phyloP scores from a whole-genome alignment of 2,888 invertebrate genomes.

The Drosophila suboccidentalis region DNA sequence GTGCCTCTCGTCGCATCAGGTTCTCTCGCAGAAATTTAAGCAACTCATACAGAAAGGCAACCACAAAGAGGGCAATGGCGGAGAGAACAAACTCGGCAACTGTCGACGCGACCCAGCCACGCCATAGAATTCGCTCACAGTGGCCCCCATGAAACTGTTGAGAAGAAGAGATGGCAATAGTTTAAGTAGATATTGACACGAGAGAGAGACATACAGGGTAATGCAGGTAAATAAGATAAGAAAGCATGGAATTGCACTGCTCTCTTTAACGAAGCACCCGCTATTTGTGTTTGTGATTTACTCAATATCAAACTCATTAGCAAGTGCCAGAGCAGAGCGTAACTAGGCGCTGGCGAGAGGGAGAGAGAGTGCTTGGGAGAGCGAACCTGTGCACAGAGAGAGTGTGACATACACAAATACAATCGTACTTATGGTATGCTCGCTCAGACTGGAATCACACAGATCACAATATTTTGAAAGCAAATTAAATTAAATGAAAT shows the following conservation, averaged over 20 bases:
- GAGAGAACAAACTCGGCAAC: conserved; percentile 93
- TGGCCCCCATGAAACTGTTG: conserved; percentile 93
- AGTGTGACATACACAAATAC: conserved; percentile 11
- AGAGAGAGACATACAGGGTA: conserved; percentile 3
- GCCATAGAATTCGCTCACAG: conserved; percentile 92
- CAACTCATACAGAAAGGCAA: conserved; percentile 97
- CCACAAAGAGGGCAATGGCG: conserved; percentile 94
- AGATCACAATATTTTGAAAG: conserved; percentile 39
- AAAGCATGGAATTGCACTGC: not conserved
- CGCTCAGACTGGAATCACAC: conserved; percentile 19
- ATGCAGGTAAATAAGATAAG: conserved; percentile 6
- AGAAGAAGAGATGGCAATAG: conserved; percentile 1
- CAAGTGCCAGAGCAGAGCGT: conserved; percentile 20
- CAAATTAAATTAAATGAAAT: conserved; percentile 35
- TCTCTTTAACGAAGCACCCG: conserved; percentile 36
- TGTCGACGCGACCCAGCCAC: conserved; percentile 91
- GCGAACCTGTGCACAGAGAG: conserved; percentile 20
- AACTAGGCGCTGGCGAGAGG: not conserved
- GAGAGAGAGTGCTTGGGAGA: conserved; percentile 4
- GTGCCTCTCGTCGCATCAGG: conserved; percentile 62
- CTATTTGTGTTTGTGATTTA: conserved; percentile 29
- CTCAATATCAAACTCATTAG: conserved; percentile 44
- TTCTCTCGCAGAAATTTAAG: conserved; percentile 92
- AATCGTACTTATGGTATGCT: not conserved
- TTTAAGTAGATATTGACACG: not conserved